Evolutionary conservation across 2,113 vertebrate genomes (phyloP).

Genomic region (Entelurus aequoreus): DNA sequence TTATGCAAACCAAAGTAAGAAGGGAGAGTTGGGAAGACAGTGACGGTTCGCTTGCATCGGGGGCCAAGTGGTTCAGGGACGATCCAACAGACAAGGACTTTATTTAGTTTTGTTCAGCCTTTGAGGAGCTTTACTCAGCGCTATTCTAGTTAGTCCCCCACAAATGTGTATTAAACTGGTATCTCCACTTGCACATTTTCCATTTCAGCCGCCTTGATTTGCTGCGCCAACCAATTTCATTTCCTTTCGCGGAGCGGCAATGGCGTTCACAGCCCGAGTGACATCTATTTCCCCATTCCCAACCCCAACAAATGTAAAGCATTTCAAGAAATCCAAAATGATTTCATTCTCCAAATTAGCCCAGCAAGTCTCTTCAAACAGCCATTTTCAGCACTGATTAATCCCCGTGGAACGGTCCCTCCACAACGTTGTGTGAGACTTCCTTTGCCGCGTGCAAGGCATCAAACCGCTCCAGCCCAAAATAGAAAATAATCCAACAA

Average conservation of each 20-base stretch:
- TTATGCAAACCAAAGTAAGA: no score
- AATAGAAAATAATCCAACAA: slow-evolving; percentile 2
- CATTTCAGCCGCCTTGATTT: background rate
- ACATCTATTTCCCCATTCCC: background rate
- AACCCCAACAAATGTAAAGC: background rate
- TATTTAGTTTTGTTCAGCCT: background rate
- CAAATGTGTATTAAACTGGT: background rate
- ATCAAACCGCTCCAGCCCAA: background rate
- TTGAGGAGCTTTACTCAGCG: background rate
- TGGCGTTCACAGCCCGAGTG: background rate
- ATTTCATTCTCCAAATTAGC: background rate
- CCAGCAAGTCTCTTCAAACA: background rate
- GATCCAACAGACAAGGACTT: no score
- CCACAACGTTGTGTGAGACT: background rate
- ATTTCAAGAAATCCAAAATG: no score
- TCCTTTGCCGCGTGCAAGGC: background rate
- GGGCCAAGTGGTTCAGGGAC: no score
- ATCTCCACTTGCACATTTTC: background rate
- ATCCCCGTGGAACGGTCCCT: slow-evolving; percentile 1
- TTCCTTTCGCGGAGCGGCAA: background rate
- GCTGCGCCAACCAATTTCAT: background rate
- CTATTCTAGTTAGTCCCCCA: background rate
- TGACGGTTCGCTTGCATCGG: no score
- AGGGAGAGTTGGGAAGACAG: no score
- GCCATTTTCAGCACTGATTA: background rate